Percentiles rank a stretch among this genome's conserved stretches.
Conservation (phyloP, 2,797 vertebrate species). For the Phoeniculus purpureus region DNA sequence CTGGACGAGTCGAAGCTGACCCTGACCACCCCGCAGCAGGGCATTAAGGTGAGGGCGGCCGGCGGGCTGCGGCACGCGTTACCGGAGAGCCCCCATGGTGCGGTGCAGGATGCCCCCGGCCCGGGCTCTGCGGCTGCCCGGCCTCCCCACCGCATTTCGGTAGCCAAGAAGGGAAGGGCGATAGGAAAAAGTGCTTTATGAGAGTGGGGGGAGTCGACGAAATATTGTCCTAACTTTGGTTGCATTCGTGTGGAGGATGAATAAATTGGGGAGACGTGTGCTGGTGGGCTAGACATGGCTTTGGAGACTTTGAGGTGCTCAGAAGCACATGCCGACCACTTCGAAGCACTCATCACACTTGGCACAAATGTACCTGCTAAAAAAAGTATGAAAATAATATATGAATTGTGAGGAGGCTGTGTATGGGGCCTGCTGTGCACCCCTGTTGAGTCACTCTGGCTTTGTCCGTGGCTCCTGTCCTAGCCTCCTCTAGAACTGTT, state of each 20-base stretch:
- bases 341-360: background rate
- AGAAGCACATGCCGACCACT: background rate
- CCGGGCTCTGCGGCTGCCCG: no score
- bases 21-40: slow-evolving; percentile 86
- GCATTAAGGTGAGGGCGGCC: slow-evolving; percentile 82
- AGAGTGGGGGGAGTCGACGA: background rate
- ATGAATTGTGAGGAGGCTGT: background rate
- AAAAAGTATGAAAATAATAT: no score
- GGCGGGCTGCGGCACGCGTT: background rate
- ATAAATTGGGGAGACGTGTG: background rate
- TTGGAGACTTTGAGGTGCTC: background rate
- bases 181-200: background rate
- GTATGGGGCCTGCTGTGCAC: background rate
- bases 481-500: background rate
- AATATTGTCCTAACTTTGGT: background rate
- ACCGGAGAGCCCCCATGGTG: background rate
- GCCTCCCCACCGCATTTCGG: background rate
- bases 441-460: background rate
- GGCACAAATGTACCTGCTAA: background rate
- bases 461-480: background rate
- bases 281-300: background rate
- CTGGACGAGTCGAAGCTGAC: slow-evolving; percentile 88
- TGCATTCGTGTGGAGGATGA: no score
- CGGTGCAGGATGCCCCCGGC: background rate
- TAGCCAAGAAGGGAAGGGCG: background rate